These are phyloP conservation scores for Pomatorhinus ruficollis DNA, from an alignment of 2,113 vertebrate genomes.

Conservation along the genomic window DNA sequence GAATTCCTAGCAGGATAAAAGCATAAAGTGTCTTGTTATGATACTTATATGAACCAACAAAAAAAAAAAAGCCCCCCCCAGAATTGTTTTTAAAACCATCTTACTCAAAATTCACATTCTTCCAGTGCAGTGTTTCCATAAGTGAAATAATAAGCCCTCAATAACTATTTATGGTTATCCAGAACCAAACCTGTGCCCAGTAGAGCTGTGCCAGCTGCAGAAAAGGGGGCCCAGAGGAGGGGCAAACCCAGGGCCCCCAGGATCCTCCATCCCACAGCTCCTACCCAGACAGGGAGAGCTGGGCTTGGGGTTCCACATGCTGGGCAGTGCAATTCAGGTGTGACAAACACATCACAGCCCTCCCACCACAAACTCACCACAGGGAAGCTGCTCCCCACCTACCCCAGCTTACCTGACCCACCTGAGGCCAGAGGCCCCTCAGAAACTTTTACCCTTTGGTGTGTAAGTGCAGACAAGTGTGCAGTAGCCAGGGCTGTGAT, in stretches of 20 bases:
- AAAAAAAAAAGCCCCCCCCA: not conserved
- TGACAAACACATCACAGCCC: not conserved
- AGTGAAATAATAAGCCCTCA: not conserved
- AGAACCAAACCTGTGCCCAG: not conserved
- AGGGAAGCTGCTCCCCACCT: not conserved
- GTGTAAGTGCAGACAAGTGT: not conserved
- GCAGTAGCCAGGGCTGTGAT: not conserved
- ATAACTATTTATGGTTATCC: not conserved
- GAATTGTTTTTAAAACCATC: not conserved
- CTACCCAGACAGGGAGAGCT: rapidly evolving
- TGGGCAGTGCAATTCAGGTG: rapidly evolving
- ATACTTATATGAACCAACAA: not conserved
- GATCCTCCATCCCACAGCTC: not conserved
- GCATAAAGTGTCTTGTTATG: not conserved
- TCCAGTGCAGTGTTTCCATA: not conserved
- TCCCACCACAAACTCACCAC: rapidly evolving
- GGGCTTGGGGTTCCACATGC: rapidly evolving
- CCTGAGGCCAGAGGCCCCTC: not conserved
- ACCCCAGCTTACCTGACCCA: rapidly evolving
- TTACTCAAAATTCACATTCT: not conserved
- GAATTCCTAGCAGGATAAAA: not conserved
- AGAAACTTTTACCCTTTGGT: not conserved
- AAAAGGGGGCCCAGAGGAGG: not conserved
- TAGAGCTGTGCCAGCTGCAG: not conserved
- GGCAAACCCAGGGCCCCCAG: rapidly evolving